Percentiles rank a stretch among this genome's conserved stretches.
These are phyloP conservation scores for Arvicanthis niloticus DNA, from an alignment of 2,113 vertebrate genomes.

Conservation along the genomic window DNA sequence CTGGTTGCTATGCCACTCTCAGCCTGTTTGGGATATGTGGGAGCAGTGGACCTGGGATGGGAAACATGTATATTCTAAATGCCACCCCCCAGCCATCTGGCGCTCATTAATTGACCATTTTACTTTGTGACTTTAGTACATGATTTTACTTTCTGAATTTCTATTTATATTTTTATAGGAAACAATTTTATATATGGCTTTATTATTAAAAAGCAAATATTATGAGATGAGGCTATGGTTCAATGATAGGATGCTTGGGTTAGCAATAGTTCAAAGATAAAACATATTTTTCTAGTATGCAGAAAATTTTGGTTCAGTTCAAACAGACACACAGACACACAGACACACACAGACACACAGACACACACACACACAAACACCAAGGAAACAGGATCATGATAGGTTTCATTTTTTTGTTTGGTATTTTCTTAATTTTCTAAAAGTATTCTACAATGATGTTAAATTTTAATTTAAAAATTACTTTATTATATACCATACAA, in stretches of 20 bases:
- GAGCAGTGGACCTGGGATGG: neutral
- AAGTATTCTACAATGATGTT: neutral
- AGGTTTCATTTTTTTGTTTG: slow-evolving; percentile 20
- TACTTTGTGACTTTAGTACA: neutral
- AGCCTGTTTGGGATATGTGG: neutral
- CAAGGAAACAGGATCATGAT: neutral
- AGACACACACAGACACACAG: neutral
- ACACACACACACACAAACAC: neutral
- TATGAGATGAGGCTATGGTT: neutral
- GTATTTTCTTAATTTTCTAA: neutral
- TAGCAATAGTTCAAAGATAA: neutral
- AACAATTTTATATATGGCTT: neutral
- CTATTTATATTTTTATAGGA: neutral
- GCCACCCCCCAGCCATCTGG: neutral
- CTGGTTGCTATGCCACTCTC: neutral
- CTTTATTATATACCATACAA: neutral
- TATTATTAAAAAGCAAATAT: slow-evolving; percentile 18
- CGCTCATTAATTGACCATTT: neutral
- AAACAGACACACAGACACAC: neutral
- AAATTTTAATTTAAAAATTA: slow-evolving; percentile 32
- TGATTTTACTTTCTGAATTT: slow-evolving; percentile 39
- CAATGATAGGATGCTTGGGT: neutral
- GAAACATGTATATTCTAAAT: neutral
- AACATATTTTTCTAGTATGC: neutral
- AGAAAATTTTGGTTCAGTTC: neutral